Base-by-base conservation (phyloP, 2,888 invertebrate genomes). In the Adineta ricciae region DNA sequence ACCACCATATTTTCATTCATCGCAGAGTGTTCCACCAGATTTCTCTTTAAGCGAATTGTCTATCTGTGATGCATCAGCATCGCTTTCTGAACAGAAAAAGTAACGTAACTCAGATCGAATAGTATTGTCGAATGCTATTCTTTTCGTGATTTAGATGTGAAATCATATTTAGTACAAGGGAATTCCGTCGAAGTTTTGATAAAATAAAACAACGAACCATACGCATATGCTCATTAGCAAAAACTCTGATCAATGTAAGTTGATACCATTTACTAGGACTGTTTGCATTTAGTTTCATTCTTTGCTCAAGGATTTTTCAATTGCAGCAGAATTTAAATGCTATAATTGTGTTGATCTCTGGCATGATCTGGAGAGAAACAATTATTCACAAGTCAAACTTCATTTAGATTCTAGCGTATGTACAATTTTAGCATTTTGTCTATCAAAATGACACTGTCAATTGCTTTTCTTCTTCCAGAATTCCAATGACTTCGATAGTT, bases 251-350 rank as follows among this genome's bases (percentile, higher is more conserved):
- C n/a, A 19, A 78, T 78, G 78, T 78, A 78, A n/a, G 78, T 78
- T 41, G n/a, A n/a, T n/a, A n/a, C n/a, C n/a, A n/a, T n/a, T n/a
- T 24, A 5, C 24, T 3, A 73, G 38, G 46, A 46, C 11, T 46
- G 11, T 46, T 46, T 72, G 16, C 24, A 36, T 21, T 4, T 36
- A 2, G 19, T 38, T 38, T 14, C 19, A 21, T 38, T 24, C n/a
- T 73, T 73, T 36, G n/a, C n/a, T 73, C 21, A 21, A 78, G 78
- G 78, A 78, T 41, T 78, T 78, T 78, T 78, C 78, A 78, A 78
- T 78, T 78, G 78, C 78, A 41, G 78, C 78, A 38, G 78, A 78
- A 78, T 78, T 78, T 14, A 41, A 78, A 38, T 78, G 78, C n/a
- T 24, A 78, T 78, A 78, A 21, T 78, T 78, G n/a, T 41, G 11